A percentile compares a stretch with the other conserved stretches of the same genome.
Evolutionary conservation across 1,140 invertebrate genomes (phyloP).

Genomic region (Drosophila ercepeae): DNA sequence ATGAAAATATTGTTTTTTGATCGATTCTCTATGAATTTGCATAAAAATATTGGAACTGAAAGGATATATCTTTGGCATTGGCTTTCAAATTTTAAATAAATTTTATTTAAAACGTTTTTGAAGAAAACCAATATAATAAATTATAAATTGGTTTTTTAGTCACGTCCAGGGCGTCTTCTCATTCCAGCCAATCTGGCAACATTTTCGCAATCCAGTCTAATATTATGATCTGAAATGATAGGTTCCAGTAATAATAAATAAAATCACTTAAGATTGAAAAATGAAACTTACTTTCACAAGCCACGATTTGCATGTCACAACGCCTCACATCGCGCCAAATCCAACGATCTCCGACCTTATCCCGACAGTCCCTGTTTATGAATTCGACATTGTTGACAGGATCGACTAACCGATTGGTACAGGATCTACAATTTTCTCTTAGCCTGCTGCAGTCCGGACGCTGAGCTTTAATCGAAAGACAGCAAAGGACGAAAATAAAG

Average conservation of each 20-base stretch:
- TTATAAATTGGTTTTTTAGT: background rate
- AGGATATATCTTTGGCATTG: too few species aligned
- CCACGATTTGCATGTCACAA: constrained; percentile 39
- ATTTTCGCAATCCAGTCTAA: constrained; percentile 29
- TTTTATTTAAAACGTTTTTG: too few species aligned
- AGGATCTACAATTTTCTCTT: constrained; percentile 15
- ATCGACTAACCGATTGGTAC: constrained; percentile 17
- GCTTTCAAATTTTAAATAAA: too few species aligned
- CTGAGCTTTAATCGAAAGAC: background rate
- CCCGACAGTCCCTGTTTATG: constrained; percentile 23
- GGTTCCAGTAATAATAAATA: background rate
- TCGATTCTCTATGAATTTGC: too few species aligned
- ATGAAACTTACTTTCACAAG: constrained; percentile 29
- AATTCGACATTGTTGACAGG: constrained; percentile 16
- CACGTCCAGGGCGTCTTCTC: constrained; percentile 5
- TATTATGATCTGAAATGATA: constrained; percentile 26
- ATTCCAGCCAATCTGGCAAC: constrained; percentile 34
- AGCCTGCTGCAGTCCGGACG: constrained; percentile 21
- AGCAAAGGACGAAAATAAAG: constrained; percentile 3
- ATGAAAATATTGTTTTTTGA: too few species aligned
- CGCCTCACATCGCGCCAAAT: constrained; percentile 36
- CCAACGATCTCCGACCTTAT: constrained; percentile 16
- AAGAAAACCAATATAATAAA: background rate
- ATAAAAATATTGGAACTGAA: too few species aligned
- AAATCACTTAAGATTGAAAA: background rate